Conservation (phyloP, 1,140 invertebrate species). For the Eriosoma lanigerum region DNA sequence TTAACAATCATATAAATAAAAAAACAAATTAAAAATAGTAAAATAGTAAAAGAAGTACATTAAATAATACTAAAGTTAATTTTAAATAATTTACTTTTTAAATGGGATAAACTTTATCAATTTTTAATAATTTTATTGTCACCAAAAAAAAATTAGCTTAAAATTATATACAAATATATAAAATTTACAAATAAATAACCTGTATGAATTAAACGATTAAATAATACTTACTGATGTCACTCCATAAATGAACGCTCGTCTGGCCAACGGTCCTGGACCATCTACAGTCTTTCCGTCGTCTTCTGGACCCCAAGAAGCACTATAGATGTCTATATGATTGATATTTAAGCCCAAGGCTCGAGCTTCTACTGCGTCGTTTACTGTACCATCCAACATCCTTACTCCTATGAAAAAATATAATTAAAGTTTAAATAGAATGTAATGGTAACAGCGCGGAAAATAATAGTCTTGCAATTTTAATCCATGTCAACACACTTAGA, state of each 20-base stretch:
- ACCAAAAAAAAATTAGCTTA: no score
- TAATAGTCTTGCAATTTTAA: background rate
- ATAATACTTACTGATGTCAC: constrained; percentile 73
- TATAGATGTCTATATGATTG: constrained; percentile 93
- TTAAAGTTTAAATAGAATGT: background rate
- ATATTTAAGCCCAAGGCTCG: constrained; percentile 87
- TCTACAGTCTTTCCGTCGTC: constrained; percentile 98
- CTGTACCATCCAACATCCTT: constrained; percentile 91
- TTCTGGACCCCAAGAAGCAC: constrained; percentile 94
- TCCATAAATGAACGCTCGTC: constrained; percentile 93
- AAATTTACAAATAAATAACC: no score
- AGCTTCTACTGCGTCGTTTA: constrained; percentile 94
- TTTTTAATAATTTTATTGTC: no score
- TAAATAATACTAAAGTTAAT: no score
- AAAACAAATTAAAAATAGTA: no score
- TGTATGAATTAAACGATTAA: no score
- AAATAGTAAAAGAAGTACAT: no score
- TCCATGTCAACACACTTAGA: no score
- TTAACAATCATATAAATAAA: no score
- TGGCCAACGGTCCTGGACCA: constrained; percentile 95
- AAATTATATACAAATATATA: no score
- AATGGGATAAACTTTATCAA: no score
- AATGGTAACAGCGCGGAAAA: background rate
- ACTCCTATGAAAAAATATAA: constrained; percentile 66
- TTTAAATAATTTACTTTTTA: no score